Evolutionary conservation across 2,797 vertebrate species (phyloP).

Genomic region (Tolypeutes matacus): DNA sequence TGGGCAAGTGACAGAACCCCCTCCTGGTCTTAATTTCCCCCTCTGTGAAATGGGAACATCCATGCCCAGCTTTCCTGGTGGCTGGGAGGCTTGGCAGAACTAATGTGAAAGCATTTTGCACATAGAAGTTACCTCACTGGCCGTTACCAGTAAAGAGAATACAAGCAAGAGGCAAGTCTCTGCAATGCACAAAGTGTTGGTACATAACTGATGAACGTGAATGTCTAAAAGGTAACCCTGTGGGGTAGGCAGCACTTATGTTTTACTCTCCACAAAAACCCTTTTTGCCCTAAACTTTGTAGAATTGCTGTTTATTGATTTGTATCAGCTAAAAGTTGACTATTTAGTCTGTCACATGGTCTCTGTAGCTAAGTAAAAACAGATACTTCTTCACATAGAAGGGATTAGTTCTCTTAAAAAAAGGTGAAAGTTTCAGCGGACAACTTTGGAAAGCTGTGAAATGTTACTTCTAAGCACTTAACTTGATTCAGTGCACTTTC

Average conservation of each 20-base stretch:
- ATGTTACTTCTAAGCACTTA: neutral
- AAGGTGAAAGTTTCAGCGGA: neutral
- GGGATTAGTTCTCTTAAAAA: neutral
- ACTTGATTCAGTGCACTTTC: neutral
- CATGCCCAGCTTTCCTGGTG: neutral
- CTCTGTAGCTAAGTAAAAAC: neutral
- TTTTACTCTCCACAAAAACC: neutral
- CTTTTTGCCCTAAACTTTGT: neutral
- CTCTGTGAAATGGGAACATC: neutral
- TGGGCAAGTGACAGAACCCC: neutral
- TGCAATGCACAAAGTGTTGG: neutral
- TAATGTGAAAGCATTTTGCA: neutral
- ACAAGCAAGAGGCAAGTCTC: neutral
- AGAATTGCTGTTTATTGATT: constrained; percentile 25
- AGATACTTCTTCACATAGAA: neutral
- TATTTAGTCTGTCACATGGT: neutral
- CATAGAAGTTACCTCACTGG: neutral
- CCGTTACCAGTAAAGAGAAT: fast-evolving
- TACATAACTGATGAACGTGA: fast-evolving
- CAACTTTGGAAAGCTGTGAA: neutral
- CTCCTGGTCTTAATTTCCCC: neutral
- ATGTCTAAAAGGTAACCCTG: neutral
- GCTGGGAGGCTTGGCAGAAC: neutral
- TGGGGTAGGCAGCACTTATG: neutral
- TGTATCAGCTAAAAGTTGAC: neutral